Evolutionary conservation across 2,113 vertebrate genomes (phyloP), one percentile per base, ranked within the genome.

Genomic region (Carollia perspicillata): DNA sequence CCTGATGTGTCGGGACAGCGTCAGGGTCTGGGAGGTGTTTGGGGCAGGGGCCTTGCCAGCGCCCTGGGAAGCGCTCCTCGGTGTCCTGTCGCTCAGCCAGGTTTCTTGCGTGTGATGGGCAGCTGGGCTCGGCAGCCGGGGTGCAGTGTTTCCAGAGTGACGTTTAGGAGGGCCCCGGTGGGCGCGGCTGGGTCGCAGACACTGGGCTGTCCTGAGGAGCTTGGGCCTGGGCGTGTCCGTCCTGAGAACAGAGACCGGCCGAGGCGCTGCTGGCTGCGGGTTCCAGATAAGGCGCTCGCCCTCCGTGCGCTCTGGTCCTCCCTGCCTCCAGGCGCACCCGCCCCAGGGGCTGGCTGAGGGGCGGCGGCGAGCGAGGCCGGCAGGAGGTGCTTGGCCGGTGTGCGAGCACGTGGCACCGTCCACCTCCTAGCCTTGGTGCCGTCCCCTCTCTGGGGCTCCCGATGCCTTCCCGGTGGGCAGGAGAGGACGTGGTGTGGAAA

Each of bases 361-460:
- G 23, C 22, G 0, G 60, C 13, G 49, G 26, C 6, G 44, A 51
- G 26, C 3, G 1, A 0, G 49, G 23, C 14, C 13, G 18, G 60
- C 20, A 3, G 65, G 20, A 5, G 3, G 4, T 0, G 23, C 33
- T 30, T 0, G 13, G 40, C 6, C 2, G 9, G 12, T 20, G 0
- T 0, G 14, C 40, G 10, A 11, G 80, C 35, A 7, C 3, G 5
- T 0, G 68, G 8, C 22, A 22, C 22, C 7, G 42, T 23, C 6
- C 28, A 9, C 78, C 10, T 2, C 58, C 42, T 18, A 44, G 9
- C 42, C 3, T 60, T 44, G 58, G 63, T 37, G 63, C 81, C 9
- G 53, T 4, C 13, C 26, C 58, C 58, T 60, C 58, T 28, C 35
- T 23, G 17, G 83, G 63, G 47, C 35, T 42, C 28, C 0, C 0